Evolutionary conservation across 2,797 vertebrate species (phyloP).

Genomic region (Sebastes steindachneri): DNA sequence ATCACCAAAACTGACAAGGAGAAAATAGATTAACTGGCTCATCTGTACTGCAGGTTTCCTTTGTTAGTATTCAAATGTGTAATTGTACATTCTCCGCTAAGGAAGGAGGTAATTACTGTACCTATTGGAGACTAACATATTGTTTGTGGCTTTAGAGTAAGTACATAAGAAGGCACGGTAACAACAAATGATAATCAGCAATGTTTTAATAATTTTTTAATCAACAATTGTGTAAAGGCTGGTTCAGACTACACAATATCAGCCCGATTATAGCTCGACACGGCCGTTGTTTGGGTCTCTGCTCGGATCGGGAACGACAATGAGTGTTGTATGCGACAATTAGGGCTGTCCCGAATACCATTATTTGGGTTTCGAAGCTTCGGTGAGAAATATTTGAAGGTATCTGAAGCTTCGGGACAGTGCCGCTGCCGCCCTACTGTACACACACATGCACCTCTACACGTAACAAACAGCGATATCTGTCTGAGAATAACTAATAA

Average conservation of each 20-base stretch:
- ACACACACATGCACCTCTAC: too few relatives aligned
- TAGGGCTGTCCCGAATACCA: too few relatives aligned
- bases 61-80: conserved; percentile 66
- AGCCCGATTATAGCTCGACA: too few relatives aligned
- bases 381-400: too few relatives aligned
- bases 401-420: too few relatives aligned
- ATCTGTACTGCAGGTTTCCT: conserved; percentile 62
- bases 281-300: accelerated
- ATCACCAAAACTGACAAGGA: conserved; percentile 71
- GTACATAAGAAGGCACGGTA: conserved; percentile 46
- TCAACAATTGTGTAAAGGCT: conserved; percentile 25
- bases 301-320: too few relatives aligned
- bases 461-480: too few relatives aligned
- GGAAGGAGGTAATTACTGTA: conserved; percentile 71
- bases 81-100: conserved; percentile 60
- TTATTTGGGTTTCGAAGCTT: too few relatives aligned
- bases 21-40: conserved; percentile 67
- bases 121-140: conserved; percentile 44
- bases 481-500: too few relatives aligned
- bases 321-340: too few relatives aligned
- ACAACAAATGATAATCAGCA: conserved; percentile 49
- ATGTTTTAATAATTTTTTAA: conserved; percentile 52
- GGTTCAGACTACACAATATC: too few relatives aligned
- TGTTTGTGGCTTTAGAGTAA: conserved; percentile 62
- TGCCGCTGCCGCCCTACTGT: too few relatives aligned